phyloP scores from a whole-genome alignment of 2,797 vertebrate species.

The Mus spretus region DNA sequence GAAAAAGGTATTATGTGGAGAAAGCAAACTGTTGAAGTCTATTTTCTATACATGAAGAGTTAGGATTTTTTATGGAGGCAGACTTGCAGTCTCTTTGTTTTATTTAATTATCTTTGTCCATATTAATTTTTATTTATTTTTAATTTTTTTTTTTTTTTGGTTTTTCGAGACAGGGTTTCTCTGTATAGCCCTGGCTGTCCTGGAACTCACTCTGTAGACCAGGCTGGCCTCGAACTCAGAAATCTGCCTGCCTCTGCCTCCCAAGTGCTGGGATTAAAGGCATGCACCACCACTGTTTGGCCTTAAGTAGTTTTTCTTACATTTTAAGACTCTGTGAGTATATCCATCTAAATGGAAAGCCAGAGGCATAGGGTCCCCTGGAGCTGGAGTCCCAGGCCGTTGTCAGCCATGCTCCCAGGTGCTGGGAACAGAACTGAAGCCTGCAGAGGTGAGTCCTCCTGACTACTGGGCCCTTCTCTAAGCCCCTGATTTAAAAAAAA shows the following conservation, averaged over 20 bases:
- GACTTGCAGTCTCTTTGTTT: not conserved
- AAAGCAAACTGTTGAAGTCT: not conserved
- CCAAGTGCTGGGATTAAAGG: too few relatives aligned
- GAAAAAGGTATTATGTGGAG: not conserved
- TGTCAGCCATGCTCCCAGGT: not conserved
- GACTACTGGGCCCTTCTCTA: not conserved
- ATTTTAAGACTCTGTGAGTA: not conserved
- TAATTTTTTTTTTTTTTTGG: not conserved
- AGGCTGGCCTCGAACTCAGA: too few relatives aligned
- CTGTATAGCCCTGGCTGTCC: too few relatives aligned
- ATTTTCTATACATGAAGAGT: constrained; percentile 12
- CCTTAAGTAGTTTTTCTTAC: not conserved
- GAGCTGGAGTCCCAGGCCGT: not conserved
- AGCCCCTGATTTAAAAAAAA: not conserved
- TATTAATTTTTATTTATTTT: not conserved
- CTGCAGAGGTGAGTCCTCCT: not conserved
- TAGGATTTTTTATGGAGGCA: not conserved
- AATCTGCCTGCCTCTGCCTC: too few relatives aligned
- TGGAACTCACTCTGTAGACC: too few relatives aligned
- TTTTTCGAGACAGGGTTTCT: too few relatives aligned
- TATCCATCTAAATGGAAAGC: not conserved
- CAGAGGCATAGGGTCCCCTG: not conserved
- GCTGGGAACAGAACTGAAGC: not conserved
- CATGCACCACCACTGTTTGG: too few relatives aligned
- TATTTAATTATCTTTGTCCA: not conserved